Percentiles rank a stretch among this genome's conserved stretches.
Conservation (phyloP, 2,797 vertebrate species). For the Falco berigora region DNA sequence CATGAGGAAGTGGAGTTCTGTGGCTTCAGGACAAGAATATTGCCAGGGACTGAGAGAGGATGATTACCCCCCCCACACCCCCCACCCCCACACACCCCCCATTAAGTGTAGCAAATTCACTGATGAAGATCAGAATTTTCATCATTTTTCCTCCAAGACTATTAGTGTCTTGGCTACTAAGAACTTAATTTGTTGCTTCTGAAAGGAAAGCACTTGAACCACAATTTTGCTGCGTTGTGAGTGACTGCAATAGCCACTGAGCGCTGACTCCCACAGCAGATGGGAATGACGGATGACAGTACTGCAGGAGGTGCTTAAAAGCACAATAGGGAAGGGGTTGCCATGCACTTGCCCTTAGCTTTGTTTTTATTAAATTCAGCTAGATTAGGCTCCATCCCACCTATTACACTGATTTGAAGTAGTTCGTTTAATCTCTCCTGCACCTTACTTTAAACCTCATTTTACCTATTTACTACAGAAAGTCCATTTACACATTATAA, state of each 20-base stretch:
- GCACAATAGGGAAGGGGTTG: background rate
- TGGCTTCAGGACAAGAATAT: background rate
- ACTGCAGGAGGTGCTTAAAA: background rate
- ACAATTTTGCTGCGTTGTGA: background rate
- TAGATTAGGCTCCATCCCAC: background rate
- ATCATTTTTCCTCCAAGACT: background rate
- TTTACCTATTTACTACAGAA: background rate
- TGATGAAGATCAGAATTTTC: background rate
- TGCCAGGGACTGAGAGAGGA: background rate
- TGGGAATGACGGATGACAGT: background rate
- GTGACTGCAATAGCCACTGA: background rate
- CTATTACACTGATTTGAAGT: background rate
- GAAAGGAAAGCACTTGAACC: background rate
- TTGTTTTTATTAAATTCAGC: background rate
- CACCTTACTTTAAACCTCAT: background rate
- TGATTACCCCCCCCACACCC: too few species aligned
- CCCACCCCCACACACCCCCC: too few species aligned
- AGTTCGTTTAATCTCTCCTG: background rate
- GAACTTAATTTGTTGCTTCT: background rate
- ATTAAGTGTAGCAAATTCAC: background rate
- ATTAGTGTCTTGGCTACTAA: background rate
- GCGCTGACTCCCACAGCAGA: background rate
- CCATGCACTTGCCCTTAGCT: background rate
- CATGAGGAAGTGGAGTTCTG: background rate
- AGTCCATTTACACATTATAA: background rate